Evolutionary conservation across 2,888 invertebrate genomes (phyloP).

Genomic region (Sphaerophoria rueppellii): DNA sequence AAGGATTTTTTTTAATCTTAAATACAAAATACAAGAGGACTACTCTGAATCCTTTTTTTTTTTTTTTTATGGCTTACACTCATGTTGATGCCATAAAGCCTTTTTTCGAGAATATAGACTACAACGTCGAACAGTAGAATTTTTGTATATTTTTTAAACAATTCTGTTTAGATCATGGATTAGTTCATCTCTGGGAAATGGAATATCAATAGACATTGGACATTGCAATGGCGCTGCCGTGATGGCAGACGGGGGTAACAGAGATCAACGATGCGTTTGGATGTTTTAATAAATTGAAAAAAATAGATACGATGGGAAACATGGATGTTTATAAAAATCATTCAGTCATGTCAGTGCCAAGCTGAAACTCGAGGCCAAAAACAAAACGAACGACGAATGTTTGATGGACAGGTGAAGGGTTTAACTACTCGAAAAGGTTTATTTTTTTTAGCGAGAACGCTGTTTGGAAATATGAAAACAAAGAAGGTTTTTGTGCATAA

Average conservation of each 20-base stretch:
- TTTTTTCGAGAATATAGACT: background rate
- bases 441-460: background rate
- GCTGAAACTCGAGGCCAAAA: slow-evolving; percentile 11
- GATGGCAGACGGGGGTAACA: background rate
- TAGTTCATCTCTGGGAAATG: slow-evolving; percentile 52
- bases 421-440: background rate
- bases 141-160: slow-evolving; percentile 45
- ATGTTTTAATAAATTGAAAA: slow-evolving; percentile 69
- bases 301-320: slow-evolving; percentile 14
- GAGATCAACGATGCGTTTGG: slow-evolving; percentile 55
- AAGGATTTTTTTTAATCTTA: slow-evolving; percentile 1
- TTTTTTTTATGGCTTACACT: background rate
- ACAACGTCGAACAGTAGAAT: slow-evolving; percentile 4
- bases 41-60: slow-evolving; percentile 4
- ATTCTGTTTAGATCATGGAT: slow-evolving; percentile 63
- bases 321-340: slow-evolving; percentile 29
- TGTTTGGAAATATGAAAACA: slow-evolving; percentile 19
- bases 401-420: slow-evolving; percentile 11
- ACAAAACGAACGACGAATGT: slow-evolving; percentile 6
- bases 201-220: slow-evolving; percentile 46
- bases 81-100: too few relatives aligned
- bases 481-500: slow-evolving; percentile 28
- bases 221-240: background rate
- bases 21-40: slow-evolving; percentile 2
- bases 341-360: slow-evolving; percentile 37